Evolutionary conservation across 2,113 vertebrate species (phyloP).

Genomic region (Columba livia): DNA sequence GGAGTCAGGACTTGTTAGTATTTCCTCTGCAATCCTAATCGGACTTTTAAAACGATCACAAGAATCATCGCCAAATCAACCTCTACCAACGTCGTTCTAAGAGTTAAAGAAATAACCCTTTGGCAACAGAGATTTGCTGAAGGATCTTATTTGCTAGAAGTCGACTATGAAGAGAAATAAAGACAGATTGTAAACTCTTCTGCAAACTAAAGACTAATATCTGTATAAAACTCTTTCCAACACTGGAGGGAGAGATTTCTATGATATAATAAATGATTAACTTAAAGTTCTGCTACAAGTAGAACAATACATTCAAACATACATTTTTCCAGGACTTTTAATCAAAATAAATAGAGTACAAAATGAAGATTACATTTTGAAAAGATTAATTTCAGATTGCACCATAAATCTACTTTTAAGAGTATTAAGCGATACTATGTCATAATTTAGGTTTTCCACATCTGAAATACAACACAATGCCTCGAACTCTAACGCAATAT

Average conservation of each 20-base stretch:
- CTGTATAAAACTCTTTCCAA: slow-evolving; percentile 72
- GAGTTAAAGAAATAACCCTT: slow-evolving; percentile 56
- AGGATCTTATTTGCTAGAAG: slow-evolving; percentile 48
- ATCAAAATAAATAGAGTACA: slow-evolving; percentile 80
- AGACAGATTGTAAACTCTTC: slow-evolving; percentile 67
- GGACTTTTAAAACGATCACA: neutral
- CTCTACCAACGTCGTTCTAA: neutral
- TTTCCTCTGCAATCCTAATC: slow-evolving; percentile 30
- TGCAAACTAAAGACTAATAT: slow-evolving; percentile 64
- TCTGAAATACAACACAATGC: slow-evolving; percentile 61
- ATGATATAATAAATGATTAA: slow-evolving; percentile 69
- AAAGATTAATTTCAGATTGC: slow-evolving; percentile 74
- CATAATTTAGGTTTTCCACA: slow-evolving; percentile 51
- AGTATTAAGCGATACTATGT: slow-evolving; percentile 56
- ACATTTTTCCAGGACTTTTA: slow-evolving; percentile 68
- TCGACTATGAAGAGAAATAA: slow-evolving; percentile 30
- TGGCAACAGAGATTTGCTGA: slow-evolving; percentile 43
- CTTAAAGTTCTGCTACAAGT: slow-evolving; percentile 76
- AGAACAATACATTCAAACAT: slow-evolving; percentile 79
- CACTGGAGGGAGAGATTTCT: slow-evolving; percentile 60
- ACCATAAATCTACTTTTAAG: slow-evolving; percentile 72
- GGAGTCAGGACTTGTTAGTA: slow-evolving; percentile 49
- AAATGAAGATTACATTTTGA: slow-evolving; percentile 68
- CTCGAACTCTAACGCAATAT: slow-evolving; percentile 43
- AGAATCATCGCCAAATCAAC: slow-evolving; percentile 20